Percentiles rank a stretch among this genome's conserved stretches.
phyloP scores from a whole-genome alignment of 1,140 invertebrate genomes.

The Monomorium pharaonis region DNA sequence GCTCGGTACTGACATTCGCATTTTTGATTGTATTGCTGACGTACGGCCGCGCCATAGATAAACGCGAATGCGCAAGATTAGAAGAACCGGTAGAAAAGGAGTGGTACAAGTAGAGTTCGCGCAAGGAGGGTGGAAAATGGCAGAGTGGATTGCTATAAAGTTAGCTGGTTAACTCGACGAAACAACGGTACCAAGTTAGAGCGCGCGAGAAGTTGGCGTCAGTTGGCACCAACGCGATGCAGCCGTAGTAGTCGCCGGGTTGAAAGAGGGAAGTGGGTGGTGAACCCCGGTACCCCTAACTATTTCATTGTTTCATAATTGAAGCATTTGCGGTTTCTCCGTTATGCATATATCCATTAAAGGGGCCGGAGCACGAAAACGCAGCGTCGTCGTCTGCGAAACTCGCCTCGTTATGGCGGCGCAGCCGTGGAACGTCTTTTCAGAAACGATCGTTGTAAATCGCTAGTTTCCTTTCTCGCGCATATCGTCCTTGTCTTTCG shows the following conservation, averaged over 20 bases:
- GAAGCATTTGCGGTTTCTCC: conserved; percentile 80
- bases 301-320: conserved; percentile 84
- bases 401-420: conserved; percentile 68
- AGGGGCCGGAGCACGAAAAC: conserved; percentile 67
- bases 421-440: conserved; percentile 55
- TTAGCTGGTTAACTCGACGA: conserved; percentile 82
- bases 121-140: conserved; percentile 51
- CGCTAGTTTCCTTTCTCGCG: neutral
- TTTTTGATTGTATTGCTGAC: conserved; percentile 26
- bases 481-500: conserved; percentile 21
- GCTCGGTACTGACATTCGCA: conserved; percentile 6
- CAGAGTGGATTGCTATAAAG: conserved; percentile 77
- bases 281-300: conserved; percentile 70
- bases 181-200: conserved; percentile 82
- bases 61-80: conserved; percentile 21
- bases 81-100: conserved; percentile 6
- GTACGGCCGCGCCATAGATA: neutral
- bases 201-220: conserved; percentile 80
- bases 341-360: conserved; percentile 76
- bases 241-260: conserved; percentile 30
- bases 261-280: neutral
- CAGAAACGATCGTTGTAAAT: conserved; percentile 35
- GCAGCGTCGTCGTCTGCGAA: conserved; percentile 56
- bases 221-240: conserved; percentile 78
- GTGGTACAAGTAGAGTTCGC: conserved; percentile 7